A percentile compares a stretch with the other conserved stretches of the same genome.
phyloP scores from a whole-genome alignment of 2,888 invertebrate species.

The Plusia festucae region DNA sequence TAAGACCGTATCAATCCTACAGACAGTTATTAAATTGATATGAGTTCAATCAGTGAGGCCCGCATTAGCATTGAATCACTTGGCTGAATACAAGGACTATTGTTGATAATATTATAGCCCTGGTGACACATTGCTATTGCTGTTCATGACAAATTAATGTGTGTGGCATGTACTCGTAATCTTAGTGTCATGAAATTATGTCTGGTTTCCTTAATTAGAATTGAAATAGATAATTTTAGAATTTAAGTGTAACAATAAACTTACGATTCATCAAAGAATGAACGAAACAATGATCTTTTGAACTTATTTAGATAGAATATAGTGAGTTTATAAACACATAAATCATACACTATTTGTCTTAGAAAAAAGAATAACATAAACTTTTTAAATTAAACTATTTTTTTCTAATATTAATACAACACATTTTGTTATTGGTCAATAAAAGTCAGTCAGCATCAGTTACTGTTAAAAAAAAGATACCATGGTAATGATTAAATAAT shows the following conservation, averaged over 20 bases:
- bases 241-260: not conserved
- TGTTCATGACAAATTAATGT: conserved; percentile 19
- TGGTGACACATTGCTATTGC: conserved; percentile 45
- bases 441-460: too few species aligned
- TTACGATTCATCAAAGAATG: too few species aligned
- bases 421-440: too few species aligned
- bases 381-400: too few species aligned
- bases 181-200: not conserved
- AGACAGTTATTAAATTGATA: not conserved
- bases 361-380: too few species aligned
- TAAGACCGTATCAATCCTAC: not conserved
- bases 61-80: conserved; percentile 66
- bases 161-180: conserved; percentile 15
- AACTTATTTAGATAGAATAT: too few species aligned
- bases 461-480: too few species aligned
- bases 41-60: conserved; percentile 32
- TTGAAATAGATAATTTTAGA: not conserved
- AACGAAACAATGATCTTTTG: too few species aligned
- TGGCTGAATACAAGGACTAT: conserved; percentile 35
- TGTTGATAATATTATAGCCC: conserved; percentile 50
- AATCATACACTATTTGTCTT: too few species aligned
- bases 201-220: not conserved
- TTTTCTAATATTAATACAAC: too few species aligned
- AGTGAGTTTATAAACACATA: too few species aligned
- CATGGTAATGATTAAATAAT: too few species aligned